A percentile compares a stretch with the other conserved stretches of the same genome.
These are phyloP conservation scores for Eurypyga helias DNA, from an alignment of 2,113 vertebrate species.

Conservation along the genomic window DNA sequence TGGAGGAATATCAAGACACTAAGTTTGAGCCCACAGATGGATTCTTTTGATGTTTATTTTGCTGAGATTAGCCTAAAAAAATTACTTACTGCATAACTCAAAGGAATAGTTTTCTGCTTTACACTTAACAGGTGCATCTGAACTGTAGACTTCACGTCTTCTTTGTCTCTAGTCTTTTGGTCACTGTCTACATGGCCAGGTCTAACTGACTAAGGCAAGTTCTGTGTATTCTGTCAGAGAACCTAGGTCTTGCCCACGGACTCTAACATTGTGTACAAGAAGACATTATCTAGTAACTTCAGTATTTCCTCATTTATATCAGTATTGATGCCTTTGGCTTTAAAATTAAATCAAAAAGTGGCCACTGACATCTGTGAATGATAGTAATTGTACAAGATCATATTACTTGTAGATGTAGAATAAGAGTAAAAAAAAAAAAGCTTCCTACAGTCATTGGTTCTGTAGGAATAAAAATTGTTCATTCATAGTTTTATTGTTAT, in stretches of 20 bases:
- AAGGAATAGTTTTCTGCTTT: not conserved
- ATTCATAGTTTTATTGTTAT: constrained; percentile 71
- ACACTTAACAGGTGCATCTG: not conserved
- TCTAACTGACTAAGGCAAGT: not conserved
- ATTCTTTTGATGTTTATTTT: not conserved
- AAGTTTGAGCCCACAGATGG: not conserved
- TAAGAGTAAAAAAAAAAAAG: not conserved
- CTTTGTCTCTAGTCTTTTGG: not conserved
- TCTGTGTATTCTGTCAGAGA: not conserved
- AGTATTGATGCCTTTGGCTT: not conserved
- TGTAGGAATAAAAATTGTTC: constrained; percentile 70
- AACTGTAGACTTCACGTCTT: not conserved
- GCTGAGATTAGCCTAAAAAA: not conserved
- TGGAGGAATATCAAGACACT: not conserved
- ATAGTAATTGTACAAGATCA: constrained; percentile 12
- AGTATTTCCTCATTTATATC: not conserved
- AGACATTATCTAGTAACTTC: not conserved
- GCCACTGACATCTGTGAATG: not conserved
- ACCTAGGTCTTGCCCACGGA: not conserved
- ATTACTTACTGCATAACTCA: not conserved
- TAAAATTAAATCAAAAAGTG: constrained; percentile 23
- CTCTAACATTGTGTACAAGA: not conserved
- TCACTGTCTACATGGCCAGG: not conserved
- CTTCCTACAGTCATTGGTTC: constrained; percentile 59
- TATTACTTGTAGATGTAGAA: constrained; percentile 38